Conservation (phyloP, 2,888 invertebrate species). For the Torymus tubicola region DNA sequence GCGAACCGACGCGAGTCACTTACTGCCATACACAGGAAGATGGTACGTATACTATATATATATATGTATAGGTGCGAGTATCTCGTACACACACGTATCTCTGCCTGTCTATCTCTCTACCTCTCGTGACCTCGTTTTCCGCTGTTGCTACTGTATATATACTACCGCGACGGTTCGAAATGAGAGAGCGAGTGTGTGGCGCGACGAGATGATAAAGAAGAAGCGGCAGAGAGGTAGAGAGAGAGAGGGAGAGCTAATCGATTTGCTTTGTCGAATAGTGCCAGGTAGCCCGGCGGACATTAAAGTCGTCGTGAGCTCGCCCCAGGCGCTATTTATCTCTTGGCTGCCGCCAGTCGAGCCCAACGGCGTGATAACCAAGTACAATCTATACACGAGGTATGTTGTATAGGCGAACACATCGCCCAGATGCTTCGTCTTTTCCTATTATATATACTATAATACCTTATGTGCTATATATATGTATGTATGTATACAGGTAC, state of each 20-base stretch:
- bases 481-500: too few species aligned
- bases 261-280: slow-evolving; percentile 77
- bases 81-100: too few species aligned
- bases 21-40: slow-evolving; percentile 89
- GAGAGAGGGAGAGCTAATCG: slow-evolving; percentile 32
- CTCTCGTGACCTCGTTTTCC: slow-evolving; percentile 18
- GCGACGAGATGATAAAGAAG: slow-evolving; percentile 1
- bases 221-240: background rate
- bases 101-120: too few species aligned
- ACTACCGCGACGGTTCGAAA: too few species aligned
- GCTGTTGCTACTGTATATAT: background rate
- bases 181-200: too few species aligned
- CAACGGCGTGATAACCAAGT: slow-evolving; percentile 87
- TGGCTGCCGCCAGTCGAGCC: slow-evolving; percentile 87
- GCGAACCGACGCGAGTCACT: slow-evolving; percentile 82
- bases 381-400: slow-evolving; percentile 83
- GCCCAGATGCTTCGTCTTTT: too few species aligned
- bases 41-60: slow-evolving; percentile 76
- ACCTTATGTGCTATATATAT: too few species aligned
- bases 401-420: too few species aligned
- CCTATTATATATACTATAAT: too few species aligned
- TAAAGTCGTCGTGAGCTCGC: slow-evolving; percentile 86
- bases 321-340: slow-evolving; percentile 85
- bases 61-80: background rate
- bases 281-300: slow-evolving; percentile 88